Evolutionary conservation across 2,888 invertebrate species (phyloP), one percentile per base, ranked within the genome.

Genomic region (Pyralis farinalis): DNA sequence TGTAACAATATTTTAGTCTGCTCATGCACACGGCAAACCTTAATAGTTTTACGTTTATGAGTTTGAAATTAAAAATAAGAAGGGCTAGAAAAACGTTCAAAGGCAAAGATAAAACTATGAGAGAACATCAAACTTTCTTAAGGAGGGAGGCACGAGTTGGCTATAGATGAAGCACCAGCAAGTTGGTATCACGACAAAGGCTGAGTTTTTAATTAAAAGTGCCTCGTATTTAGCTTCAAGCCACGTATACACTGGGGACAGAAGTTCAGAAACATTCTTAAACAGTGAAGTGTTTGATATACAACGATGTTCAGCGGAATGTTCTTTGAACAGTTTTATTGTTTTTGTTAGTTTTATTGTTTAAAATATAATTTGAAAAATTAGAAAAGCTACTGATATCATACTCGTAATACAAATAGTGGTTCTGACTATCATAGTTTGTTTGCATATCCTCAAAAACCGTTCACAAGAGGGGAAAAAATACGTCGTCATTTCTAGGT

Each of bases 111-210:
- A 58, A 62, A 76, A 70, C 73, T 78, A 69, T 56, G 58, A 51
- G 25, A 25, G 52, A 52, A 55, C 71, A 63, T 70, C 71, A 73
- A 83, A 84, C 68, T 84, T n/a, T 83, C 62, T 68, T 80, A 80
- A 82, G 76, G 66, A 81, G 63, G 51, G 61, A 60, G 51, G 37
- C 43, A 47, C 53, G 51, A 58, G 63, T 69, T 61, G 65, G 63
- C n/a, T n/a, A n/a, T 46, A 59, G 66, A 69, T 72, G 63, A 69
- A 68, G 65, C 62, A 55, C 43, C 36, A 37, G 42, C 41, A 63
- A 74, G 61, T 68, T 63, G 22, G 38, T 31, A 47, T 50, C 53
- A 53, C 52, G 65, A 37, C 37, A 37, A 37, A 37, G 37, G 30
- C 37, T n/a, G 37, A 30, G 30, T 37, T 37, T 39, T 39, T 33